Evolutionary conservation across 1,140 invertebrate species (phyloP), one percentile per base, ranked within the genome.

Genomic region (Magallana gigas): DNA sequence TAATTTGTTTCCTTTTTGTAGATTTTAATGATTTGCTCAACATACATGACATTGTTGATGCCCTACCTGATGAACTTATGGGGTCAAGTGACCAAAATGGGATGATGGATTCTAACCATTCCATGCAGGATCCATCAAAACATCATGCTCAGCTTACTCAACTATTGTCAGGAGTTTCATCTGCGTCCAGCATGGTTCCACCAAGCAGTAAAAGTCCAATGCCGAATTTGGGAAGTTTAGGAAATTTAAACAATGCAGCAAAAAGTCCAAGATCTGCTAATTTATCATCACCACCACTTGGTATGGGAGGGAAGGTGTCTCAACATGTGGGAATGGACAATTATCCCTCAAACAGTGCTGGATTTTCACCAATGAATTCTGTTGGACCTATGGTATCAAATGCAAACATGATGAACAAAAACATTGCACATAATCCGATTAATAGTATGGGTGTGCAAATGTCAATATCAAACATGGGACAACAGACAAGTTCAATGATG

Each of bases 61-160:
- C 98, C 95, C 96, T 99, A 88, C 98, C 98, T 59, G 98, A 98
- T 96, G 98, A 98, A 95, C 95, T 99, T 84, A 97, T 98, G 89
- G 89, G 88, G 36, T 88, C 92, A 76, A 90, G 88, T 89, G 92
- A 91, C 58, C 91, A 93, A 85, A 94, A 94, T 91, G 92, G 93
- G 71, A 90, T 89, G 59, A 88, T 88, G 89, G 92, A 93, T 89
- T 68, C 86, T 76, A 89, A 91, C 60, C 84, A 62, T n/a, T 12
- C n/a, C 7, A 64, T 85, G 62, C 90, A 92, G 57, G 92, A 92
- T 64, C 90, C 87, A 87, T 90, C 91, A 57, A 85, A 92, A 83
- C 91, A 88, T 83, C 93, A 93, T 68, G 89, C 90, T 64, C 90
- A 92, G 60, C 85, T 94, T 36, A 91, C 93, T 11, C 92, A 92